Evolutionary conservation across 2,113 vertebrate species (phyloP).

Genomic region (Willisornis vidua): DNA sequence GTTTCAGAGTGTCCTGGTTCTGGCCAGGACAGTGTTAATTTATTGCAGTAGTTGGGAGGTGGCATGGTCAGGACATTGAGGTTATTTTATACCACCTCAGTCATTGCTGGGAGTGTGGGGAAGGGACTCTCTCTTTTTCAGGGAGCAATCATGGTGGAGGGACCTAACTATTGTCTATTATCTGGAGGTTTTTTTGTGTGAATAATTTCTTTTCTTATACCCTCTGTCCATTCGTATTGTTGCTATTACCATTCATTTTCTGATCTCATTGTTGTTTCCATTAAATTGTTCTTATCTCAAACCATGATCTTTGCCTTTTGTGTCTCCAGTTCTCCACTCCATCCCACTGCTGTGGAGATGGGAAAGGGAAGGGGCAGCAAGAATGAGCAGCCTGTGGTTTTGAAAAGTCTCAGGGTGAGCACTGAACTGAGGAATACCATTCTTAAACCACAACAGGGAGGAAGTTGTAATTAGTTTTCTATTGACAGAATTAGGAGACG

Average conservation of each 20-base stretch:
- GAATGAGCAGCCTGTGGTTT: background rate
- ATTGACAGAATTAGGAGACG: background rate
- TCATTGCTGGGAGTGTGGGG: background rate
- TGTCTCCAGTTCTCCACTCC: background rate
- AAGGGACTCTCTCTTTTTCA: background rate
- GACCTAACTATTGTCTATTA: fast-evolving
- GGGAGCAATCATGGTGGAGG: fast-evolving
- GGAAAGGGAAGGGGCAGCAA: background rate
- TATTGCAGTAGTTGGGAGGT: background rate
- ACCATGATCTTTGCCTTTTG: background rate
- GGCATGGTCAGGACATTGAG: background rate
- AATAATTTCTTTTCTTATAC: background rate
- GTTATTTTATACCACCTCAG: background rate
- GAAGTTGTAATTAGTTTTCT: background rate
- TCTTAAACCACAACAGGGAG: background rate
- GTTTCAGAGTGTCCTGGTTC: background rate
- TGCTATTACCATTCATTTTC: background rate
- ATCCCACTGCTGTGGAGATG: background rate
- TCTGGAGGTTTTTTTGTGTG: fast-evolving
- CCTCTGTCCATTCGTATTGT: background rate
- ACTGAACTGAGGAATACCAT: background rate
- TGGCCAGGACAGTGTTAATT: background rate
- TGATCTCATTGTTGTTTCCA: background rate
- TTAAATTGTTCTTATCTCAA: background rate
- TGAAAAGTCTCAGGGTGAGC: background rate